Percentiles rank a stretch among this genome's conserved stretches.
These are phyloP conservation scores for Xylota sylvarum DNA, from an alignment of 2,888 invertebrate species.

Conservation along the genomic window DNA sequence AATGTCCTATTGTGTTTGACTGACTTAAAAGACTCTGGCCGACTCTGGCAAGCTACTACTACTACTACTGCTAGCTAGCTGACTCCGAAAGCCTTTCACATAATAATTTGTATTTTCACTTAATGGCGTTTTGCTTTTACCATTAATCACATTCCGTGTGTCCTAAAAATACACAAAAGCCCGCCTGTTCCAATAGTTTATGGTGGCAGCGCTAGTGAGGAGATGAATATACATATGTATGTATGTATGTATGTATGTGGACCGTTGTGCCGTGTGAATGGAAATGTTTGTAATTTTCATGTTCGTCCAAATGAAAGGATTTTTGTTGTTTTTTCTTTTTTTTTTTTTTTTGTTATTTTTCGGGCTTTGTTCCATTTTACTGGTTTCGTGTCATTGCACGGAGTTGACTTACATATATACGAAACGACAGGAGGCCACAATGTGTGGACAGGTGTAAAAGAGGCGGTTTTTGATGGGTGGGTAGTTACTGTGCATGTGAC, in stretches of 20 bases:
- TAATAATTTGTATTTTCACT: constrained; percentile 74
- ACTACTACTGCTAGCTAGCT: background rate
- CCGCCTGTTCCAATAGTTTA: constrained; percentile 55
- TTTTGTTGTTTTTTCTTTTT: constrained; percentile 6
- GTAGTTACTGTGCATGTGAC: background rate
- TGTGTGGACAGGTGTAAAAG: constrained; percentile 40
- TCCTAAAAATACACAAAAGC: constrained; percentile 68
- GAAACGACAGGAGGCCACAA: constrained; percentile 8
- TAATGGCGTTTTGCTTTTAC: constrained; percentile 76
- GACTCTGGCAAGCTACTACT: background rate
- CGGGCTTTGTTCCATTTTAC: constrained; percentile 51
- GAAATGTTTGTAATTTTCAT: constrained; percentile 63
- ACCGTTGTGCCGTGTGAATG: constrained; percentile 49
- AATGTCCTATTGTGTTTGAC: constrained; percentile 47
- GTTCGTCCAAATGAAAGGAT: constrained; percentile 48
- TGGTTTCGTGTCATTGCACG: constrained; percentile 63
- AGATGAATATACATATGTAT: background rate
- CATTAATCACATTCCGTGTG: constrained; percentile 76
- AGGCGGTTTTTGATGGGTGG: background rate
- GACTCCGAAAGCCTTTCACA: constrained; percentile 56
- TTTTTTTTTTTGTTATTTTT: constrained; percentile 8
- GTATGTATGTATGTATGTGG: constrained; percentile 24
- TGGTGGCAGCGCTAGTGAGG: background rate
- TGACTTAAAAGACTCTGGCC: constrained; percentile 38
- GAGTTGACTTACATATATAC: constrained; percentile 33